These are phyloP conservation scores for Drosophila putrida DNA, from an alignment of 2,888 invertebrate genomes.

Conservation along the genomic window DNA sequence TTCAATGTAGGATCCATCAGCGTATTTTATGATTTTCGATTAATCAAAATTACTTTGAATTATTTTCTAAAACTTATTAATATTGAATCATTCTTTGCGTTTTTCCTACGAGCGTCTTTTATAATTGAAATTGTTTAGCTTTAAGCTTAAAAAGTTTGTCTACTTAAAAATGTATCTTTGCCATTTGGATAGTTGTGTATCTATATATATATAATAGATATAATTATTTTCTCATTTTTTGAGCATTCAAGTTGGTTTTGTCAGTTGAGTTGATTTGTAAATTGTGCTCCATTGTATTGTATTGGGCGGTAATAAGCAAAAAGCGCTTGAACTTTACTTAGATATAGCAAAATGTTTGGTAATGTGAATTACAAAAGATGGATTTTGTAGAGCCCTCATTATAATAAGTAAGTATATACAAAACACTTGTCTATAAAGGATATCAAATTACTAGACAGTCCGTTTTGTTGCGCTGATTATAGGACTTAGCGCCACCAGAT, in stretches of 20 bases:
- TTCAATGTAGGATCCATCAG: constrained; percentile 25
- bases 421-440: constrained; percentile 37
- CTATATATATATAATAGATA: constrained; percentile 8
- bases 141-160: constrained; percentile 42
- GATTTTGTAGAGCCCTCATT: constrained; percentile 16
- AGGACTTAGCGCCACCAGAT: constrained; percentile 21
- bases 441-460: constrained; percentile 55
- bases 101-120: constrained; percentile 54
- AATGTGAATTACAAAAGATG: constrained; percentile 51
- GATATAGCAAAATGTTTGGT: constrained; percentile 38
- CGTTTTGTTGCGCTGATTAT: constrained; percentile 4
- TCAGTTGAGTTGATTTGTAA: constrained; percentile 36
- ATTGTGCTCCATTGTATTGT: constrained; percentile 33
- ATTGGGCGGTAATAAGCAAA: constrained; percentile 35
- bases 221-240: constrained; percentile 38
- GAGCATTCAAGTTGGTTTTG: constrained; percentile 51
- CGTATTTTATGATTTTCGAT: constrained; percentile 25
- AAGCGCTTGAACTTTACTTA: constrained; percentile 44
- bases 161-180: constrained; percentile 50
- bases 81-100: constrained; percentile 27
- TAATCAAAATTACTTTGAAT: constrained; percentile 36
- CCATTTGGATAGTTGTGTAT: constrained; percentile 19
- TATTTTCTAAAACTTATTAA: constrained; percentile 41
- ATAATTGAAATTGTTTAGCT: constrained; percentile 37
- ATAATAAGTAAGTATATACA: constrained; percentile 9